Conservation (phyloP, 2,113 vertebrate genomes). For the Saccopteryx leptura region DNA sequence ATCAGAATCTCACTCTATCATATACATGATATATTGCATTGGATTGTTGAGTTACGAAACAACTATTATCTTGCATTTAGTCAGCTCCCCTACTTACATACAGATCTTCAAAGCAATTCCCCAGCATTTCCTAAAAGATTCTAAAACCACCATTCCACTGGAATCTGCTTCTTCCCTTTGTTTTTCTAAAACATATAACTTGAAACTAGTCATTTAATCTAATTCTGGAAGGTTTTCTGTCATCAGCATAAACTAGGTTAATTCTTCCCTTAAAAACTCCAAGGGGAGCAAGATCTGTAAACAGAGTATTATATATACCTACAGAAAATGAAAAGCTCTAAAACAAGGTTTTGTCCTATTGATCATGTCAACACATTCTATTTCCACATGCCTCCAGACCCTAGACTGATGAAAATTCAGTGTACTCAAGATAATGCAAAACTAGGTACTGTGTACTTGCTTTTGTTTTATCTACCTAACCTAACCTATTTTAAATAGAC, state of each 20-base stretch:
- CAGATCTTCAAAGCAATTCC: slow-evolving; percentile 12
- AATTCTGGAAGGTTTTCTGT: slow-evolving; percentile 34
- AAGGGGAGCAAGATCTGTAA: not conserved
- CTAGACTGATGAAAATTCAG: not conserved
- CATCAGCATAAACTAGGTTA: not conserved
- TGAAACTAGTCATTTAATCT: not conserved
- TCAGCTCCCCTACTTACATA: not conserved
- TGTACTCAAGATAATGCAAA: not conserved
- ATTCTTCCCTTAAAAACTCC: slow-evolving; percentile 28
- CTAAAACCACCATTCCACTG: slow-evolving; percentile 22
- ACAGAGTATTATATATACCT: not conserved
- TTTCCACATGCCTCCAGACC: not conserved
- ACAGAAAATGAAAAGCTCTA: not conserved
- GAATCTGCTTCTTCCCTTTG: not conserved
- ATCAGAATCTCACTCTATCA: not conserved
- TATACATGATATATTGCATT: not conserved
- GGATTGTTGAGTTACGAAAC: not conserved
- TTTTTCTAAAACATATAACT: slow-evolving; percentile 32
- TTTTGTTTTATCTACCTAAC: slow-evolving; percentile 3
- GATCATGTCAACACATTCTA: not conserved
- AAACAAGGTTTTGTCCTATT: not conserved
- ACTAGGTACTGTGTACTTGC: not conserved
- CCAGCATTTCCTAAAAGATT: not conserved
- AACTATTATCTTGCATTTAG: not conserved
- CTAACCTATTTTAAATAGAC: slow-evolving; percentile 37